phyloP scores from a whole-genome alignment of 1,140 invertebrate genomes.

The Pseudoatta argentina region DNA sequence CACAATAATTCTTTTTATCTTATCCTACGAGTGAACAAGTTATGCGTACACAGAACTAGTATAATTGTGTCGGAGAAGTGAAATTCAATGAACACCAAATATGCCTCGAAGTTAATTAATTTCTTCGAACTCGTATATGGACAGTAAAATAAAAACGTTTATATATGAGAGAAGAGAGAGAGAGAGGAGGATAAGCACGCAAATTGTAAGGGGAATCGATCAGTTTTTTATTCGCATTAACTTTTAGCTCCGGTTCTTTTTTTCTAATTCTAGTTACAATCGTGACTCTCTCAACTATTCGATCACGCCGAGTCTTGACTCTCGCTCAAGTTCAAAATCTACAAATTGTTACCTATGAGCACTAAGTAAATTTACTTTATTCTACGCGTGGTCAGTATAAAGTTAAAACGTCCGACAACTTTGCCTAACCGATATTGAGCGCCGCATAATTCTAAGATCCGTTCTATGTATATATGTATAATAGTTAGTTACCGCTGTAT shows the following conservation, averaged over 20 bases:
- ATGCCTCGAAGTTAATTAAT: slow-evolving; percentile 24
- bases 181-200: not conserved
- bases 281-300: not conserved
- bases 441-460: slow-evolving; percentile 38
- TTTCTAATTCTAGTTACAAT: slow-evolving; percentile 9
- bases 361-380: slow-evolving; percentile 60
- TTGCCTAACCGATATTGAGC: slow-evolving; percentile 50
- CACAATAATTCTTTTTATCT: slow-evolving; percentile 48
- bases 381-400: slow-evolving; percentile 49
- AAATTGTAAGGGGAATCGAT: slow-evolving; percentile 14
- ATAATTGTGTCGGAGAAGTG: slow-evolving; percentile 20
- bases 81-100: slow-evolving; percentile 30
- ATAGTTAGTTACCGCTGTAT: slow-evolving; percentile 56
- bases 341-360: slow-evolving; percentile 19
- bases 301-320: not conserved
- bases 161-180: slow-evolving; percentile 8
- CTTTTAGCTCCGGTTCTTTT: not conserved
- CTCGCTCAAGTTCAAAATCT: slow-evolving; percentile 32
- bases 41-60: slow-evolving; percentile 39
- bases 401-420: slow-evolving; percentile 43
- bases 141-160: not conserved
- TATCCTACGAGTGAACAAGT: slow-evolving; percentile 42
- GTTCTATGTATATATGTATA: slow-evolving; percentile 62
- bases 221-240: slow-evolving; percentile 2
- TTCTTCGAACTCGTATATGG: not conserved